A percentile compares a stretch with the other conserved stretches of the same genome.
Evolutionary conservation across 2,113 vertebrate genomes (phyloP).

Genomic region (Sinocyclocheilus rhinocerous): DNA sequence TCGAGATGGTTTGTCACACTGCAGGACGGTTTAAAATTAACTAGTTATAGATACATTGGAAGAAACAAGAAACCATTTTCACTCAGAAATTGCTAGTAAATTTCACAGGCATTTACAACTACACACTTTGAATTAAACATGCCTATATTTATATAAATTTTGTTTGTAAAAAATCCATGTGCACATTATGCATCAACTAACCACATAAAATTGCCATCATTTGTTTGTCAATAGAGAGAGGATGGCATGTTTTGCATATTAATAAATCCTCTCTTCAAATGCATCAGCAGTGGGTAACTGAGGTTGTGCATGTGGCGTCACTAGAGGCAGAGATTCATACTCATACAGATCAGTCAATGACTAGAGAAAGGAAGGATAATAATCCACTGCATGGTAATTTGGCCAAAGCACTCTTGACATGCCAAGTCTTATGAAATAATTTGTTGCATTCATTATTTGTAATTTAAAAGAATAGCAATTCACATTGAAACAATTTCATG

Average conservation of each 20-base stretch:
- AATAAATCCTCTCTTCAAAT: conserved; percentile 48
- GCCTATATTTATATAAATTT: not conserved
- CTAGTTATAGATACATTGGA: not conserved
- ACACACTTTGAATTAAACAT: not conserved
- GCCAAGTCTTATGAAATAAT: conserved; percentile 31
- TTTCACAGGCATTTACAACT: not conserved
- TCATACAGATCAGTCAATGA: not conserved
- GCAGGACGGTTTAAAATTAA: not conserved
- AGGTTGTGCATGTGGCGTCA: conserved; percentile 25
- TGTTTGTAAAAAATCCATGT: not conserved
- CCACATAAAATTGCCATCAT: not conserved
- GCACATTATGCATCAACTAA: not conserved
- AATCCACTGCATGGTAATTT: conserved; percentile 22
- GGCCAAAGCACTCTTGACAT: conserved; percentile 7
- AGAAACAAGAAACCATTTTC: not conserved
- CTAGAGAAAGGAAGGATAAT: not conserved
- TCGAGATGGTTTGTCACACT: not conserved
- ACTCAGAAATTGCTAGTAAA: not conserved
- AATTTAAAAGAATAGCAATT: not conserved
- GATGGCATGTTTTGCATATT: conserved; percentile 2
- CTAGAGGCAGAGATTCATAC: not conserved
- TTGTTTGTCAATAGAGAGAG: conserved; percentile 13
- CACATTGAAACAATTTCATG: not conserved
- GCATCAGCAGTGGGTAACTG: conserved; percentile 46
- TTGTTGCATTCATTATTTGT: not conserved